Percentiles rank a stretch among this genome's conserved stretches.
Conservation (phyloP, 2,888 invertebrate species). For the Odontocerum albicorne region DNA sequence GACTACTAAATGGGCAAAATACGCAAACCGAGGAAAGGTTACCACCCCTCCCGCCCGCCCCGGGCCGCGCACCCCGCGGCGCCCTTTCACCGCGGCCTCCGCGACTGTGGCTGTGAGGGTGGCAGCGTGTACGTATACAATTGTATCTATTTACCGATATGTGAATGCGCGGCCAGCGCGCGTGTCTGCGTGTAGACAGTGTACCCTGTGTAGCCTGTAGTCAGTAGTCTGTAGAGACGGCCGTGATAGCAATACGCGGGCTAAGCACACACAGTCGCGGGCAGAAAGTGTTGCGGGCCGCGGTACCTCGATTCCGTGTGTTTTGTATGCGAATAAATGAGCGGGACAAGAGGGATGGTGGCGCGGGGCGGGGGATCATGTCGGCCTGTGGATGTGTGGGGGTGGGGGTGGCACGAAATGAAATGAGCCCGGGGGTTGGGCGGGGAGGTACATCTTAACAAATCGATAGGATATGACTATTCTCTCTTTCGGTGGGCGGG, state of each 20-base stretch:
- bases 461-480: constrained; percentile 64
- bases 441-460: constrained; percentile 55
- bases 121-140: constrained; percentile 14
- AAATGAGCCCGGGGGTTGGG: constrained; percentile 37
- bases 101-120: constrained; percentile 10
- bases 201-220: too few species aligned
- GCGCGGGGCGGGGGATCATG: neutral
- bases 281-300: constrained; percentile 24
- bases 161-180: neutral
- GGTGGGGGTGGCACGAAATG: constrained; percentile 18
- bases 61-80: constrained; percentile 40
- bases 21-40: constrained; percentile 31
- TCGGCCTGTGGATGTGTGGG: constrained; percentile 11
- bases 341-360: constrained; percentile 23
- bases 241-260: constrained; percentile 7
- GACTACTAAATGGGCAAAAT: constrained; percentile 32
- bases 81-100: constrained; percentile 50
- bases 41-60: constrained; percentile 38
- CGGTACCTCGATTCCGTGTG: constrained; percentile 26
- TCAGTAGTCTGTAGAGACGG: neutral
- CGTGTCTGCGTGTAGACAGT: constrained; percentile 17
- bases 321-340: constrained; percentile 36
- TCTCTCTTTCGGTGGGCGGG: constrained; percentile 48
- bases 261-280: constrained; percentile 21
- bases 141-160: constrained; percentile 20